Percentiles rank a stretch among this genome's conserved stretches.
Evolutionary conservation across 1,140 invertebrate species (phyloP).

Genomic region (Calliopsis andreniformis): DNA sequence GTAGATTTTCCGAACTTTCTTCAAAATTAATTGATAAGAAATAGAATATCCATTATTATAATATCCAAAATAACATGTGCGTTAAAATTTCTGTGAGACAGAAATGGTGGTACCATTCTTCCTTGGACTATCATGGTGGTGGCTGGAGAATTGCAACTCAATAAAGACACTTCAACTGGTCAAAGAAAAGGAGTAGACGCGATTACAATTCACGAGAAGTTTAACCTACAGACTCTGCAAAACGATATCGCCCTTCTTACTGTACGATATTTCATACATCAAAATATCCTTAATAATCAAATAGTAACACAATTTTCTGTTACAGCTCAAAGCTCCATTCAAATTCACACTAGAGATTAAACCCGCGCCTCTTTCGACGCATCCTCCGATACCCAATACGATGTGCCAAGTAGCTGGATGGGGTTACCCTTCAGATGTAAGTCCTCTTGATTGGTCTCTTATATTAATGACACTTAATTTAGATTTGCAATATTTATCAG

Average conservation of each 20-base stretch:
- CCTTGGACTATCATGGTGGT: conserved; percentile 64
- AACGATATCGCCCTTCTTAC: conserved; percentile 71
- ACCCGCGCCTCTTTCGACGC: conserved; percentile 6
- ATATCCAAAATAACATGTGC: no score
- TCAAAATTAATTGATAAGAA: no score
- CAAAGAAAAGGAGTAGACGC: conserved; percentile 57
- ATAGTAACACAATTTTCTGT: not conserved
- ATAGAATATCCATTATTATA: no score
- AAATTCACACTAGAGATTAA: conserved; percentile 28
- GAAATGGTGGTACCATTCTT: not conserved
- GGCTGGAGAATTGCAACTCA: conserved; percentile 63
- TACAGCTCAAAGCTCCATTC: conserved; percentile 54
- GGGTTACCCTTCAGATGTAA: conserved; percentile 73
- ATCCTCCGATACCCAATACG: conserved; percentile 41
- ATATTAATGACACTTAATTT: no score
- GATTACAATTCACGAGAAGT: conserved; percentile 61
- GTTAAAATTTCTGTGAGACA: not conserved
- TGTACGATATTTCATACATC: conserved; percentile 52
- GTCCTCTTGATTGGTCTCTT: not conserved
- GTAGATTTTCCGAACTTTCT: no score
- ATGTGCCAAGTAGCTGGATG: conserved; percentile 77
- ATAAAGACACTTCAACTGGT: not conserved
- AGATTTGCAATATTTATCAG: no score
- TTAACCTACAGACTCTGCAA: conserved; percentile 28
- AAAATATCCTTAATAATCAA: not conserved